Base-by-base conservation (phyloP, 1,140 invertebrate genomes). In the Drosophila bifasciata region DNA sequence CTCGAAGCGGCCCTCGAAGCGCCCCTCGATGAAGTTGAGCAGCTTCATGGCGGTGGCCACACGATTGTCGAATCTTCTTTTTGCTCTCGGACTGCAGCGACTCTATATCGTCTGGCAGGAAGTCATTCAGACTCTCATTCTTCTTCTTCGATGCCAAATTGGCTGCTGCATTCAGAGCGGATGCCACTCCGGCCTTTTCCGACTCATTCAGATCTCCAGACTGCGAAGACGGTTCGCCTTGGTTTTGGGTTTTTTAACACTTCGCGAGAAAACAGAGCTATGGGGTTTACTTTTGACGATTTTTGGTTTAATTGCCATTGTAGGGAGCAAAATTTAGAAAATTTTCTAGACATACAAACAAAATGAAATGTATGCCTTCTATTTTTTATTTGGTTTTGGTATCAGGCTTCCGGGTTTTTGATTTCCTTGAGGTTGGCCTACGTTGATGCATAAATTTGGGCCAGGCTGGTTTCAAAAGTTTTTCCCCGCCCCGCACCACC, bases 361-460 rank as follows among this genome's bases (percentile, higher is more conserved):
- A 3, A 21, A 39, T 53, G 6, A 2, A 67, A 13, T 2, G 8
- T 11, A 9, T n/a, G n/a, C 28, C 40, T 45, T 15, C 41, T 21
- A 41, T 45, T 45, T 67, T 66, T 68, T 62, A 68, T 68, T 67
- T 67, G 28, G 49, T 68, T 36, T 36, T 36, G 32, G 32, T 3
- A 36, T 36, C 32, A 1, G 32, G 32, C 3, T 11, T 36, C 11
- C 19, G n/a, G n/a, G 21, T 55, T 28, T 68, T 69, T 68, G 63
- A 69, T 69, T 69, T 68, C 17, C 32, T 11, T 56, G n/a, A 41
- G 40, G 28, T 40, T 69, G 66, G 66, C 66, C 66, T 69, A 69
- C 66, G 62, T 56, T 56, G 64, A 11, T 63, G 79, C 79, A 83
- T 83, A 83, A 79, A 84, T 83, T 84, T 62, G 55, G 32, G 41